Base-by-base conservation (phyloP, 2,113 vertebrate species). In the Sinocyclocheilus anshuiensis region DNA sequence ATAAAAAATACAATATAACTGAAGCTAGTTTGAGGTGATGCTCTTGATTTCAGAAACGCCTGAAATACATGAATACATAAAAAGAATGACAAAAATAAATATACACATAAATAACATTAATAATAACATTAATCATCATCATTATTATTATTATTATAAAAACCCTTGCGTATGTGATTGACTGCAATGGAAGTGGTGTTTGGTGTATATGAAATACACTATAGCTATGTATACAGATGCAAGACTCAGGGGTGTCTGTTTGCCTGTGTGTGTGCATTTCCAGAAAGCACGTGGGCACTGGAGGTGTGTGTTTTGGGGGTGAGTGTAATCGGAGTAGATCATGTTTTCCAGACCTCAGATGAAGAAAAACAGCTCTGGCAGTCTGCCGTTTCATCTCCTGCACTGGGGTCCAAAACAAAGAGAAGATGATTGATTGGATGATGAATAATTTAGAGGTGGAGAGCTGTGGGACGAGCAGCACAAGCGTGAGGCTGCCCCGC, bases 351-450 rank as follows among this genome's bases (percentile, higher is more conserved):
- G 92, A 90, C 90, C 94, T 95, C 94, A 95, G 94, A 95, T 95
- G 93, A 94, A 93, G 94, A 93, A 95, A 95, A 96, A 94, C 93
- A 94, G 93, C 92, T 91, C 92, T 94, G 93, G 93, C 94, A 95
- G 93, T 91, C 83, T 89, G 87, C 91, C 89, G 93, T 95, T 96
- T 95, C 95, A 95, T 95, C 94, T 94, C 91, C 88, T 93, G 93
- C 94, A 94, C 95, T 92, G 92, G 95, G 94, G 94, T 93, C 95
- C 94, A 96, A 96, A 96, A 95, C 94, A 95, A 94, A 96, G 95
- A 95, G 93, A 95, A 95, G 93, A 94, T 94, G 93, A 95, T 95
- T 95, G 95, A 95, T 95, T 96, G 94, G 93, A 95, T 92, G 93
- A 96, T 96, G 93, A 95, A 96, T 96, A 94, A 96, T 96, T 96